Evolutionary conservation across 92 coral and sea anemone species (phyloP).

Genomic region (Heliopora coerulea): DNA sequence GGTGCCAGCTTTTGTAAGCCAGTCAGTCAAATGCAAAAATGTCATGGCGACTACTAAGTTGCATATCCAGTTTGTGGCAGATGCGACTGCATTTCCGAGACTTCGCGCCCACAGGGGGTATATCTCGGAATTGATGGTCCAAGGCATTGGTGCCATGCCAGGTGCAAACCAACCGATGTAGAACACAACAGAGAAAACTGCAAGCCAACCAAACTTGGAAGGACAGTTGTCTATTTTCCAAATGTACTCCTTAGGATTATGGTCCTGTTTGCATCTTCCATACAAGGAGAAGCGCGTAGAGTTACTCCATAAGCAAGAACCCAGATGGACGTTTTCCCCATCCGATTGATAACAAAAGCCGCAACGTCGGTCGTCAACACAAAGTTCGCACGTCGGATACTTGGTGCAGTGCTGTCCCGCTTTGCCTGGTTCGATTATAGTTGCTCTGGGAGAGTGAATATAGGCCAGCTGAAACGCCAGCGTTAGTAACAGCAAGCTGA

Average conservation of each 20-base stretch:
- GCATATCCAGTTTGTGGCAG: background rate
- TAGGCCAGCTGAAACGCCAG: constrained; percentile 73
- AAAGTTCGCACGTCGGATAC: background rate
- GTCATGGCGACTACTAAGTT: constrained; percentile 14
- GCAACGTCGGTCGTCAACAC: constrained; percentile 5
- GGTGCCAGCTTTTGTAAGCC: constrained; percentile 67
- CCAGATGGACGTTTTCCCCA: no score
- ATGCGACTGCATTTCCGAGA: constrained; percentile 6
- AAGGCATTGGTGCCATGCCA: constrained; percentile 21
- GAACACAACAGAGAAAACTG: constrained; percentile 63
- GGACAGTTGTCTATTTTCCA: constrained; percentile 69
- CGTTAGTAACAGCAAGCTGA: constrained; percentile 67
- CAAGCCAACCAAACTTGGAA: constrained; percentile 67
- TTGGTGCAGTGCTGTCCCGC: no score
- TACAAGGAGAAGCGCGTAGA: constrained; percentile 71
- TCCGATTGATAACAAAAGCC: constrained; percentile 75
- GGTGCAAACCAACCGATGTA: constrained; percentile 21
- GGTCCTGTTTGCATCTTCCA: constrained; percentile 47
- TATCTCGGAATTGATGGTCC: constrained; percentile 12
- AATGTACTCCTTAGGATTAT: constrained; percentile 43
- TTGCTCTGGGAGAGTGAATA: constrained; percentile 1
- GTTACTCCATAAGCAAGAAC: no score
- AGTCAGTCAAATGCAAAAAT: constrained; percentile 4
- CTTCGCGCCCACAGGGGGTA: constrained; percentile 32
- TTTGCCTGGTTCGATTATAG: background rate